Percentiles rank a stretch among this genome's conserved stretches.
These are phyloP conservation scores for Gymnopithys bicolor DNA, from an alignment of 2,797 vertebrate genomes.

Conservation along the genomic window DNA sequence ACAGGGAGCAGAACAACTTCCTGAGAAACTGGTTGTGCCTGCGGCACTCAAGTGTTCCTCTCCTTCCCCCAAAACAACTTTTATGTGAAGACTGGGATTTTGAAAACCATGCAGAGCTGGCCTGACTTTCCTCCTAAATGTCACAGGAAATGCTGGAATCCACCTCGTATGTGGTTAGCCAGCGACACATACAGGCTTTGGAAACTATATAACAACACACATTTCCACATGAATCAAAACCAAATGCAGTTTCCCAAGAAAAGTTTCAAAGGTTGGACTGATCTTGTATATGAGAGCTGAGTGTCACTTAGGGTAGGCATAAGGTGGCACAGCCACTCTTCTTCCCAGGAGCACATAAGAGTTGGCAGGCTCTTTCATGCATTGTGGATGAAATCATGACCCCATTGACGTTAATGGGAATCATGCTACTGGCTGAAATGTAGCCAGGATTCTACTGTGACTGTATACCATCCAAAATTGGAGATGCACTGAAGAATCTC, in stretches of 20 bases:
- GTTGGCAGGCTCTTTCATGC: not conserved
- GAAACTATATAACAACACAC: not conserved
- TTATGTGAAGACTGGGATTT: slow-evolving; percentile 54
- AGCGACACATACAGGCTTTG: not conserved
- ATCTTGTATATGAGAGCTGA: not conserved
- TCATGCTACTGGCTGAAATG: not conserved
- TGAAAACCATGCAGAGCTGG: slow-evolving; percentile 37
- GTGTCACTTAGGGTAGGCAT: not conserved
- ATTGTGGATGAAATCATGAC: slow-evolving; percentile 1
- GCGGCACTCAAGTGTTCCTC: not conserved
- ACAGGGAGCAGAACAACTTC: not conserved
- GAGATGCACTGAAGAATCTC: not conserved
- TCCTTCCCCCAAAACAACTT: slow-evolving; percentile 41
- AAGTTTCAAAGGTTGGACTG: not conserved
- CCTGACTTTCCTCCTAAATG: slow-evolving; percentile 36
- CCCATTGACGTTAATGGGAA: not conserved
- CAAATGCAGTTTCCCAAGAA: slow-evolving; percentile 13
- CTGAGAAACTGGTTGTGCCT: slow-evolving; percentile 15
- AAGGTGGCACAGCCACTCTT: not conserved
- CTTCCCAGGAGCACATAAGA: not conserved
- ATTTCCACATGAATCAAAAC: slow-evolving; percentile 15
- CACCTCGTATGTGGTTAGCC: not conserved
- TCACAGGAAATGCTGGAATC: slow-evolving; percentile 42
- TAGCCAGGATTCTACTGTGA: not conserved
- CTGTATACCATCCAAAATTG: not conserved